Conservation (phyloP, 2,113 vertebrate genomes). For the Calidris pygmaea region DNA sequence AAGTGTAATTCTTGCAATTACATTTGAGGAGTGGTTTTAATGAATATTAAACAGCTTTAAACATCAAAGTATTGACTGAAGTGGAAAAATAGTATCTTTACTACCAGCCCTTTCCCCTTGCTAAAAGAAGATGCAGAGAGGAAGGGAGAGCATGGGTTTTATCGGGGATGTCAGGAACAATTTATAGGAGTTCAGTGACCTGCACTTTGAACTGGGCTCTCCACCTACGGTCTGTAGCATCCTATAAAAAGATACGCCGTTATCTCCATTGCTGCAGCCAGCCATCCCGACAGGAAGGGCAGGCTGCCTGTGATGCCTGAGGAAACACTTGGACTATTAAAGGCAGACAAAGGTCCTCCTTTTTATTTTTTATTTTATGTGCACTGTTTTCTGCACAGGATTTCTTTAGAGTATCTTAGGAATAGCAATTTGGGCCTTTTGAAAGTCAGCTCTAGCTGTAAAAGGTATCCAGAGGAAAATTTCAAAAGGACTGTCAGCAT, state of each 20-base stretch:
- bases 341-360: slow-evolving; percentile 22
- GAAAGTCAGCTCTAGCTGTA: neutral
- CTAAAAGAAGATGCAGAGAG: neutral
- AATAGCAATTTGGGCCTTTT: neutral
- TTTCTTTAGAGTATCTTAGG: neutral
- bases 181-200: slow-evolving; percentile 65
- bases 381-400: neutral
- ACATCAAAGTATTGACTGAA: slow-evolving; percentile 78
- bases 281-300: slow-evolving; percentile 1
- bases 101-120: slow-evolving; percentile 36
- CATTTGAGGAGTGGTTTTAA: slow-evolving; percentile 65
- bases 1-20: slow-evolving; percentile 70
- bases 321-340: slow-evolving; percentile 12
- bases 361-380: slow-evolving; percentile 1
- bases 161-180: slow-evolving; percentile 64
- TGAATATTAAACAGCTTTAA: slow-evolving; percentile 77
- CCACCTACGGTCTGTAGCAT: slow-evolving; percentile 40
- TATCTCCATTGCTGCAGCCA: slow-evolving; percentile 42
- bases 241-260: slow-evolving; percentile 64
- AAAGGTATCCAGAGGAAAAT: neutral
- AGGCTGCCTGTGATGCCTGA: neutral
- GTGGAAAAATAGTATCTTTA: slow-evolving; percentile 73
- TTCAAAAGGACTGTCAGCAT: neutral
- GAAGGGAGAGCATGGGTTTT: slow-evolving; percentile 45
- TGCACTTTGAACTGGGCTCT: slow-evolving; percentile 71